Conservation (phyloP, 2,888 invertebrate species). For the Aporophyla nigra region DNA sequence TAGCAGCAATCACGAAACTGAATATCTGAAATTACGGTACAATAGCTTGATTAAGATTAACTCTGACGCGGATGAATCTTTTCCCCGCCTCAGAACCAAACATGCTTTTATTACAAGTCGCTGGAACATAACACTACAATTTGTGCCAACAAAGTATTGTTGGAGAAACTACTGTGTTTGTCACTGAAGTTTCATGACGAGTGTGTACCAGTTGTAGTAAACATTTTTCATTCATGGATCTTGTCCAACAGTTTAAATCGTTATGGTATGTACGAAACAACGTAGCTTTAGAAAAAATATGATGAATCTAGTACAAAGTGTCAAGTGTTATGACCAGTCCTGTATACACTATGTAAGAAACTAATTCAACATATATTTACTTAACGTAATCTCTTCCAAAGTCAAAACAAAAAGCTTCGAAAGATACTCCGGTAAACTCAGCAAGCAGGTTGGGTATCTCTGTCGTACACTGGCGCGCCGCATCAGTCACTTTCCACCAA, state of each 20-base stretch:
- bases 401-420: conserved; percentile 3
- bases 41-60: neutral
- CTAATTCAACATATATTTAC: neutral
- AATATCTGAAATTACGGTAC: neutral
- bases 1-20: neutral
- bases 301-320: neutral
- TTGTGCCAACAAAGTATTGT: conserved; percentile 36
- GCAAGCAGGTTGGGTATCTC: conserved; percentile 11
- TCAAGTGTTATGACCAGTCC: neutral
- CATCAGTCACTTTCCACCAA: conserved; percentile 22
- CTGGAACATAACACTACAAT: conserved; percentile 20
- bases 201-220: neutral
- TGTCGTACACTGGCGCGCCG: neutral
- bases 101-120: conserved; percentile 32
- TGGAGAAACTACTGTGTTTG: conserved; percentile 3
- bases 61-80: conserved; percentile 29
- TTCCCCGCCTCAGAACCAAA: conserved; percentile 18
- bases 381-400: neutral
- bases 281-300: neutral
- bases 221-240: conserved; percentile 1
- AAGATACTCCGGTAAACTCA: neutral
- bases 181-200: neutral
- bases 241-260: neutral
- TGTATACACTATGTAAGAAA: neutral
- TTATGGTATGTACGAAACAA: no score